These are phyloP conservation scores for Pangasianodon hypophthalmus DNA, from an alignment of 2,113 vertebrate genomes.

Conservation along the genomic window DNA sequence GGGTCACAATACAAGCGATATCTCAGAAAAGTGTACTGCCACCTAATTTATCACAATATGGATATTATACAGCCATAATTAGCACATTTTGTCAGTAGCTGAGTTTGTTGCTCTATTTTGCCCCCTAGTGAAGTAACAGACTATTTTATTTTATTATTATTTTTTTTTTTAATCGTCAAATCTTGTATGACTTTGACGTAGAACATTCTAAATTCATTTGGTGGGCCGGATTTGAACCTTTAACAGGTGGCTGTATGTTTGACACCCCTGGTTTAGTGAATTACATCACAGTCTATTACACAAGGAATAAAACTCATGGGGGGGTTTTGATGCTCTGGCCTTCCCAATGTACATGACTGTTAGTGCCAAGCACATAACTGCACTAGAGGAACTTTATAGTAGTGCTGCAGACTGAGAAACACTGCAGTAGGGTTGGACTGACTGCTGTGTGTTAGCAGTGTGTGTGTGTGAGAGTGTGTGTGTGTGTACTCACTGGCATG, in stretches of 20 bases:
- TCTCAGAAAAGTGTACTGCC: neutral
- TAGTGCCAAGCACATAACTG: too few relatives aligned
- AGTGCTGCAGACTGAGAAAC: neutral
- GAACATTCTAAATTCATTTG: neutral
- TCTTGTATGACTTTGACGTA: neutral
- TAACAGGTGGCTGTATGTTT: neutral
- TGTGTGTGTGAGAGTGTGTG: neutral
- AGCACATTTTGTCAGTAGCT: neutral
- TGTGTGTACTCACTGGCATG: slow-evolving; percentile 87
- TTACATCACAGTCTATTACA: neutral
- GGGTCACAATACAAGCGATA: too few relatives aligned
- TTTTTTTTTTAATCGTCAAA: too few relatives aligned
- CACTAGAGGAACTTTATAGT: too few relatives aligned
- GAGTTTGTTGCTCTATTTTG: neutral
- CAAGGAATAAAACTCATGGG: neutral
- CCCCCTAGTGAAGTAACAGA: neutral
- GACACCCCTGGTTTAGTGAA: neutral
- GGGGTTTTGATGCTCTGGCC: neutral
- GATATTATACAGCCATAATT: neutral
- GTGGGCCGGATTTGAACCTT: neutral
- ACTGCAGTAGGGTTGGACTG: neutral
- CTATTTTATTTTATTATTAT: too few relatives aligned
- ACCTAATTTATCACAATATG: neutral
- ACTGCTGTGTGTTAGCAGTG: neutral
- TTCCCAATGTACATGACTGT: too few relatives aligned